These are phyloP conservation scores for Himantopus leucocephalus DNA, from an alignment of 2,113 vertebrate genomes.

Conservation along the genomic window DNA sequence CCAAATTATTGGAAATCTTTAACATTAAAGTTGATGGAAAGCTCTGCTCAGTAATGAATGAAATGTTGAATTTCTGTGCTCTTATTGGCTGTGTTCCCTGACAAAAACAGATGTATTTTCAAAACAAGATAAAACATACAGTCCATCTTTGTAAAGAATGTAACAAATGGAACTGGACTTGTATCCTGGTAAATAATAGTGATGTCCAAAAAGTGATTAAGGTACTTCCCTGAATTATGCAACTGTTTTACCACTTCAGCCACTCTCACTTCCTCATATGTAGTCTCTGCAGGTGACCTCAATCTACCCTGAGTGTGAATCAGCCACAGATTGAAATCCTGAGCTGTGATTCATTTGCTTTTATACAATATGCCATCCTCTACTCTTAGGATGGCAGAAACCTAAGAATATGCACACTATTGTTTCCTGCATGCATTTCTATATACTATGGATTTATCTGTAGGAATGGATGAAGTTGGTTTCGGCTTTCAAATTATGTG, in stretches of 20 bases:
- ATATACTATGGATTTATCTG: neutral
- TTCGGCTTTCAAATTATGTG: slow-evolving; percentile 32
- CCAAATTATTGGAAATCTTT: slow-evolving; percentile 66
- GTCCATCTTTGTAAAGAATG: slow-evolving; percentile 38
- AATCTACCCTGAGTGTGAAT: slow-evolving; percentile 44
- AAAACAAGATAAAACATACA: slow-evolving; percentile 55
- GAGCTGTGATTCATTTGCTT: slow-evolving; percentile 46
- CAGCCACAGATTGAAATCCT: slow-evolving; percentile 47
- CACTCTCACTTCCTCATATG: slow-evolving; percentile 2
- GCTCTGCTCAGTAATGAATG: slow-evolving; percentile 32
- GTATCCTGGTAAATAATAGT: slow-evolving; percentile 38
- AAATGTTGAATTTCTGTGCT: slow-evolving; percentile 41
- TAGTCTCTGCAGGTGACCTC: slow-evolving; percentile 54
- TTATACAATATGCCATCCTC: slow-evolving; percentile 9
- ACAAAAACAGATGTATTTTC: slow-evolving; percentile 63
- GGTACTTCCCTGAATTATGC: slow-evolving; percentile 46
- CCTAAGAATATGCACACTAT: neutral
- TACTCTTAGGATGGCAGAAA: neutral
- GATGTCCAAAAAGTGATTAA: slow-evolving; percentile 61
- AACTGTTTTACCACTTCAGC: slow-evolving; percentile 1
- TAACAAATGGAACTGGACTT: slow-evolving; percentile 44
- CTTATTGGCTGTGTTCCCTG: slow-evolving; percentile 55
- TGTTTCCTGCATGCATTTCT: neutral
- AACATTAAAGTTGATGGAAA: slow-evolving; percentile 54
- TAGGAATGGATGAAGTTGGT: slow-evolving; percentile 1